phyloP scores from a whole-genome alignment of 2,888 invertebrate species.

The Drosophila peninsularis region DNA sequence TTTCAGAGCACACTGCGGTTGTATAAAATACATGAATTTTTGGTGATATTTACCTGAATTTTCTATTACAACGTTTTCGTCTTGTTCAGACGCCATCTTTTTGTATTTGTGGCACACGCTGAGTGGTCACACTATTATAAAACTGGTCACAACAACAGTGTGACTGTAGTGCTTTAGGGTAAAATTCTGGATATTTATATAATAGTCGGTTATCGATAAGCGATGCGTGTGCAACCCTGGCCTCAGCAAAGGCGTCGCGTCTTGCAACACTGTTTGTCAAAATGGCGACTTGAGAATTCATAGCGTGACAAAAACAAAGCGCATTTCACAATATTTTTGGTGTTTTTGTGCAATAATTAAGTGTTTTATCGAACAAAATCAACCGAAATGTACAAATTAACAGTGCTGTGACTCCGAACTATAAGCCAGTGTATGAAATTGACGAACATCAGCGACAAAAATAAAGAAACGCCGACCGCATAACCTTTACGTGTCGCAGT shows the following conservation, averaged over 20 bases:
- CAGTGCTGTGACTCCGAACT: slow-evolving; percentile 39
- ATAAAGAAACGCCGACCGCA: slow-evolving; percentile 79
- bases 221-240: slow-evolving; percentile 30
- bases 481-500: slow-evolving; percentile 81
- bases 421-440: slow-evolving; percentile 42
- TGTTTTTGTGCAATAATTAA: slow-evolving; percentile 72
- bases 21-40: not conserved
- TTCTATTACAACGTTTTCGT: slow-evolving; percentile 82
- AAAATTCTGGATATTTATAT: slow-evolving; percentile 25
- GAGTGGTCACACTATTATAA: slow-evolving; percentile 47
- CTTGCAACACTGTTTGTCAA: slow-evolving; percentile 67
- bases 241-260: slow-evolving; percentile 41
- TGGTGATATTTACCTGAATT: slow-evolving; percentile 78
- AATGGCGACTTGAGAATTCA: slow-evolving; percentile 79
- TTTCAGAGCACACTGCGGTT: slow-evolving; percentile 10
- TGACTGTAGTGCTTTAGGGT: slow-evolving; percentile 8
- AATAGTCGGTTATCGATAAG: slow-evolving; percentile 27
- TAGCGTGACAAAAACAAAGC: slow-evolving; percentile 82
- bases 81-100: slow-evolving; percentile 85
- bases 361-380: slow-evolving; percentile 57
- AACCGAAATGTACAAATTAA: slow-evolving; percentile 49
- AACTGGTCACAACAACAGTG: slow-evolving; percentile 36
- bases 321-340: slow-evolving; percentile 81
- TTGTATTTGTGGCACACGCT: slow-evolving; percentile 58
- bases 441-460: slow-evolving; percentile 31